These are phyloP conservation scores for Lophochroa leadbeateri DNA, from an alignment of 2,113 vertebrate genomes.

Conservation along the genomic window DNA sequence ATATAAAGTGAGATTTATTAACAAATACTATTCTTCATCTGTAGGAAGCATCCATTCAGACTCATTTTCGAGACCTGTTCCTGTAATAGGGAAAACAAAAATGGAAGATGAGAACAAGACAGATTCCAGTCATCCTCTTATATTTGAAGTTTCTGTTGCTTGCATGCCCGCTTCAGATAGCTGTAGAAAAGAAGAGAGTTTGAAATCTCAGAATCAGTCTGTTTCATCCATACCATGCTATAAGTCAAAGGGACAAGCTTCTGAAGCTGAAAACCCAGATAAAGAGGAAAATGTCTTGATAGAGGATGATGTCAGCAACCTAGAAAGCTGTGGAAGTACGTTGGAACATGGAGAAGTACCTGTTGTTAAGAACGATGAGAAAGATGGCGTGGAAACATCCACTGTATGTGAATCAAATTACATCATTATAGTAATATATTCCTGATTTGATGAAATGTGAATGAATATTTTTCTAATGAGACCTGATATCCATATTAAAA, in stretches of 20 bases:
- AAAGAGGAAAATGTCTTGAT: constrained; percentile 58
- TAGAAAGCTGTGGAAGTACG: constrained; percentile 70
- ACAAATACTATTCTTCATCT: constrained; percentile 23
- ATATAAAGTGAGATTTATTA: constrained; percentile 1
- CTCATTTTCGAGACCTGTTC: not conserved
- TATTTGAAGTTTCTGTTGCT: not conserved
- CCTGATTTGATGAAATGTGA: too few relatives aligned
- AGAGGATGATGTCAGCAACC: constrained; percentile 72
- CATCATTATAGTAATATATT: not conserved
- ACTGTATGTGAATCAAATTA: constrained; percentile 56
- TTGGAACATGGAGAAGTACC: constrained; percentile 81
- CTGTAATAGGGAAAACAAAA: constrained; percentile 12
- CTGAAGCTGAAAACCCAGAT: constrained; percentile 50
- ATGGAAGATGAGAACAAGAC: not conserved
- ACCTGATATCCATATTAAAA: too few relatives aligned
- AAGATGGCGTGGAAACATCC: constrained; percentile 38
- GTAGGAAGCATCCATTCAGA: constrained; percentile 46
- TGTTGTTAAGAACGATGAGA: constrained; percentile 54
- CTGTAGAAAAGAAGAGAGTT: not conserved
- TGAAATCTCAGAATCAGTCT: not conserved
- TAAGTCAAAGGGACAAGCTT: not conserved
- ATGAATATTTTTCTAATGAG: too few relatives aligned
- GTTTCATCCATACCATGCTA: not conserved
- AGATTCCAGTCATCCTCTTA: not conserved
- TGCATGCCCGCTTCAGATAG: not conserved